A percentile compares a stretch with the other conserved stretches of the same genome.
These are phyloP conservation scores for Agrypnus murinus DNA, from an alignment of 2,888 invertebrate species.

Conservation along the genomic window DNA sequence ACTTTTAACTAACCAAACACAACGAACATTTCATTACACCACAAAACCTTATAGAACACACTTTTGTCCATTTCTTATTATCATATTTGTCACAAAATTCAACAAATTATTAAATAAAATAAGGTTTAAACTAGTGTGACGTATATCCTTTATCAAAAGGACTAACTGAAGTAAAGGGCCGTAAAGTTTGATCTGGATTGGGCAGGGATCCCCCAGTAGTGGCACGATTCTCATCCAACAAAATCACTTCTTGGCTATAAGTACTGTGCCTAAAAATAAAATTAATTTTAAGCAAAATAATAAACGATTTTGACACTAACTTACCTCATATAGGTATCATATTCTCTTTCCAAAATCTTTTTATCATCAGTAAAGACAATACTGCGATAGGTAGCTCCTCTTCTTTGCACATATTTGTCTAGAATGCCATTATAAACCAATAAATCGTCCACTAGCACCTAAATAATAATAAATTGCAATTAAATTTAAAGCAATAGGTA, in stretches of 20 bases:
- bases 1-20: neutral
- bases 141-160: constrained; percentile 60
- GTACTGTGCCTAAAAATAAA: constrained; percentile 61
- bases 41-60: neutral
- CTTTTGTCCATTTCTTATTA: neutral
- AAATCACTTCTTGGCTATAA: constrained; percentile 61
- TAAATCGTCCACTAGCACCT: constrained; percentile 88
- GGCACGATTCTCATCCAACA: constrained; percentile 59
- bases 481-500: too few relatives aligned
- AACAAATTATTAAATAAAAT: neutral
- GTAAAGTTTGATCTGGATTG: constrained; percentile 65
- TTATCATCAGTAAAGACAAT: constrained; percentile 65
- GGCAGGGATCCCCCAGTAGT: constrained; percentile 63
- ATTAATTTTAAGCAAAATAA: neutral
- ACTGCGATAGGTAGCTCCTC: constrained; percentile 58
- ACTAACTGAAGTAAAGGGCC: constrained; percentile 68
- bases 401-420: constrained; percentile 57
- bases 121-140: constrained; percentile 43
- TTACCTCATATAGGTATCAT: constrained; percentile 60
- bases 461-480: constrained; percentile 54
- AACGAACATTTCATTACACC: constrained; percentile 1
- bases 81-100: neutral
- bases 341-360: constrained; percentile 60
- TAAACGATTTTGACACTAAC: constrained; percentile 13
- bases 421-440: constrained; percentile 83